Base-by-base conservation (phyloP, 2,113 vertebrate genomes). In the Perca schrenkii region DNA sequence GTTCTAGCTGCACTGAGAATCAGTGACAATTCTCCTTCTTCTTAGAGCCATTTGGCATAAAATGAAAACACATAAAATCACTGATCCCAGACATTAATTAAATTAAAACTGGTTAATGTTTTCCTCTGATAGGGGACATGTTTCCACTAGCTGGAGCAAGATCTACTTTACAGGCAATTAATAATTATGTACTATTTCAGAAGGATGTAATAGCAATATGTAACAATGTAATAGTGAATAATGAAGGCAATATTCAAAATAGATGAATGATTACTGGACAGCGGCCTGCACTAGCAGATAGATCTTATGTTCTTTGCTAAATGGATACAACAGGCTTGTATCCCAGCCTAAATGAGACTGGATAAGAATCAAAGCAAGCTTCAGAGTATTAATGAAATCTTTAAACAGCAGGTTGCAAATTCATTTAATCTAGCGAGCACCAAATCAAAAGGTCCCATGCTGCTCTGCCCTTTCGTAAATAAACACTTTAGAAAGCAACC, bases 401-500 rank as follows among this genome's bases (percentile, higher is more conserved):
- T 72, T 78, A 82, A 85, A 74, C 86, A 89, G 73, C 80, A 62
- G 72, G 65, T 54, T 79, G 58, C 70, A 66, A 76, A 89, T 89
- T 84, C 3, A 88, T 84, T 89, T 87, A 68, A 89, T 86, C 75
- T 16, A 10, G 50, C 12, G 3, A 63, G 57, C 28, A 73, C 28
- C 31, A 49, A 78, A 90, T 85, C 65, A 77, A 78, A 86, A 82
- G 54, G n/a, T 62, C 50, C 34, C 64, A 63, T 28, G 56, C 81
- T 69, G 77, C 40, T 64, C 57, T 88, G 80, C 73, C 67, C 67
- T 86, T 81, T 82, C 50, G 71, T 77, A 83, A 92, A 90, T 83
- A 91, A 92, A 90, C 75, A 85, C 52, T 77, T 86, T 64, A 16
- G 8, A 69, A 81, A 77, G 70, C 56, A 71, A 74, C 66, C 43